phyloP scores from a whole-genome alignment of 2,888 invertebrate genomes.

The Dioctria linearis region DNA sequence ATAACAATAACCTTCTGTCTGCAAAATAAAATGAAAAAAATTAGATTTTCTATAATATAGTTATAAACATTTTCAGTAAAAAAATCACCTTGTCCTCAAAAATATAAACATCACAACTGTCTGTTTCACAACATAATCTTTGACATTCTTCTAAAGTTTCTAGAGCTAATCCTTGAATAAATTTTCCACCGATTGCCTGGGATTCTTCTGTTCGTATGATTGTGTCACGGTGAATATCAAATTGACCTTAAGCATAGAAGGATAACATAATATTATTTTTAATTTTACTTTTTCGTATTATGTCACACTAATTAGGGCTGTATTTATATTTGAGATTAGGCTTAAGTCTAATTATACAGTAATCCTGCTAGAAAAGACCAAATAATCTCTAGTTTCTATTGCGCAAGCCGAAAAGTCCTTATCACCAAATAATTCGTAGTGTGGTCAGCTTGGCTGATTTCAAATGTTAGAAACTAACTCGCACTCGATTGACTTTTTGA shows the following conservation, averaged over 20 bases:
- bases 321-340: too few relatives aligned
- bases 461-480: too few relatives aligned
- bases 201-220: constrained; percentile 94
- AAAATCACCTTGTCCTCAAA: constrained; percentile 87
- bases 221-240: constrained; percentile 89
- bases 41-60: background rate
- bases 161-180: constrained; percentile 87
- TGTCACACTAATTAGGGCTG: too few relatives aligned
- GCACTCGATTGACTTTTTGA: too few relatives aligned
- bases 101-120: constrained; percentile 90
- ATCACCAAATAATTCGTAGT: too few relatives aligned
- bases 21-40: constrained; percentile 13
- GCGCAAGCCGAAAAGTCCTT: too few relatives aligned
- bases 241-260: constrained; percentile 70
- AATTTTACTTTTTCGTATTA: too few relatives aligned
- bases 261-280: too few relatives aligned
- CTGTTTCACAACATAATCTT: constrained; percentile 89
- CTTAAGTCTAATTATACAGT: too few relatives aligned
- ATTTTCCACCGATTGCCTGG: constrained; percentile 89
- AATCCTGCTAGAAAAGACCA: too few relatives aligned
- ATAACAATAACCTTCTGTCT: constrained; percentile 85
- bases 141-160: constrained; percentile 87
- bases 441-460: too few relatives aligned
- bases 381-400: too few relatives aligned
- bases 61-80: background rate